Evolutionary conservation across 2,797 vertebrate genomes (phyloP).

Genomic region (Pristis pectinata): DNA sequence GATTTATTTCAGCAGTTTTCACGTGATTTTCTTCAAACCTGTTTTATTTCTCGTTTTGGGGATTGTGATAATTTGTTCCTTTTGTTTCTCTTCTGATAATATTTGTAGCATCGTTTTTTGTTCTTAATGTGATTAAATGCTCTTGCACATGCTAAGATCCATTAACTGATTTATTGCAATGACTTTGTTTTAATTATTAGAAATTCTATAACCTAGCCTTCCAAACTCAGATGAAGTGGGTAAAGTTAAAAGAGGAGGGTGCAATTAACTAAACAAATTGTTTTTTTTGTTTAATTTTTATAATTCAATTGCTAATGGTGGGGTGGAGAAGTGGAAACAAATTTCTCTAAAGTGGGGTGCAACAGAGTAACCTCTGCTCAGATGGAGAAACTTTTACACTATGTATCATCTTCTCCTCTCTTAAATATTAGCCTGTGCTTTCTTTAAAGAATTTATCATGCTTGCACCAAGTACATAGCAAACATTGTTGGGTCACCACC

Average conservation of each 20-base stretch:
- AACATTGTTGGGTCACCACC: neutral
- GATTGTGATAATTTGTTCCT: neutral
- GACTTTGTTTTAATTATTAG: neutral
- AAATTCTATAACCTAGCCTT: neutral
- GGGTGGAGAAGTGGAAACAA: too few relatives aligned
- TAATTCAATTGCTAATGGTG: too few relatives aligned
- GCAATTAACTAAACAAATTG: too few relatives aligned
- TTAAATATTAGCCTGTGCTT: neutral
- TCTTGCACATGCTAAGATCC: neutral
- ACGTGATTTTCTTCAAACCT: neutral
- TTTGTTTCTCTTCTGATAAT: neutral
- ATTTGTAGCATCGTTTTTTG: neutral
- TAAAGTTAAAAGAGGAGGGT: too few relatives aligned
- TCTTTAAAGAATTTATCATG: neutral
- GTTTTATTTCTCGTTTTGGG: neutral
- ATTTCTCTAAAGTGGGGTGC: too few relatives aligned
- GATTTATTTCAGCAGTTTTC: neutral
- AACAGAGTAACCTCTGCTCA: neutral
- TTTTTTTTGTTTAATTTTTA: too few relatives aligned
- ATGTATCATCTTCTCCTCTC: neutral
- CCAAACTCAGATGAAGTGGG: too few relatives aligned
- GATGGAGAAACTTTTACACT: neutral
- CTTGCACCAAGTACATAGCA: neutral
- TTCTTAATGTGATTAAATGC: neutral
- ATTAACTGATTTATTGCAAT: neutral